Evolutionary conservation across 1,140 invertebrate genomes (phyloP).

Genomic region (Chironomus tepperi): DNA sequence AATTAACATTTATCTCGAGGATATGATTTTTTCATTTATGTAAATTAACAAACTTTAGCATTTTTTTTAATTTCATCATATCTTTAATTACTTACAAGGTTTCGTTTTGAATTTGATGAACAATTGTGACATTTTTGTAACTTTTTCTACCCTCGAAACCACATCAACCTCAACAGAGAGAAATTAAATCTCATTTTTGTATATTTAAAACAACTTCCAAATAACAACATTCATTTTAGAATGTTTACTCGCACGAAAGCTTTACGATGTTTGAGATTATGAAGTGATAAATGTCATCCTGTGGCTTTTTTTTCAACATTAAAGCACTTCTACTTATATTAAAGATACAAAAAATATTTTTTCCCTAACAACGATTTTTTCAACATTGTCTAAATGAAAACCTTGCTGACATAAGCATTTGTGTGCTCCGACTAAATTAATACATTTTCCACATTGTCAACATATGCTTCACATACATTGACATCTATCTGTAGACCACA

Average conservation of each 20-base stretch:
- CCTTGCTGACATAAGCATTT: slow-evolving; percentile 11
- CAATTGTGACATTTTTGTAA: too few species aligned
- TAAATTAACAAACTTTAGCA: too few species aligned
- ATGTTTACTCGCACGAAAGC: not conserved
- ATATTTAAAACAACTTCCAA: not conserved
- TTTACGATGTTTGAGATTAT: not conserved
- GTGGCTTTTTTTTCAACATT: not conserved
- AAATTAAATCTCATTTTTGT: not conserved
- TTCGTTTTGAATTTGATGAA: too few species aligned
- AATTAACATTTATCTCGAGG: too few species aligned
- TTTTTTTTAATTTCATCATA: too few species aligned
- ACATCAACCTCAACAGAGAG: not conserved
- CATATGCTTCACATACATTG: not conserved
- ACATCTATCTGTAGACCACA: not conserved
- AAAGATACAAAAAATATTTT: not conserved
- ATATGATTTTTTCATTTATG: too few species aligned
- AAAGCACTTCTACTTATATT: too few species aligned
- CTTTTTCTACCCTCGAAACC: not conserved
- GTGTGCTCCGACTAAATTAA: slow-evolving; percentile 1
- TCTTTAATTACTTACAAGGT: too few species aligned
- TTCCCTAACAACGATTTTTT: not conserved
- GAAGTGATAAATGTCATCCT: not conserved
- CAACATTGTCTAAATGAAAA: not conserved
- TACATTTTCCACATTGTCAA: not conserved
- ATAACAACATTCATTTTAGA: not conserved